A percentile compares a stretch with the other conserved stretches of the same genome.
Conservation (phyloP, 2,888 invertebrate species). For the Nipponacmea schrenckii region DNA sequence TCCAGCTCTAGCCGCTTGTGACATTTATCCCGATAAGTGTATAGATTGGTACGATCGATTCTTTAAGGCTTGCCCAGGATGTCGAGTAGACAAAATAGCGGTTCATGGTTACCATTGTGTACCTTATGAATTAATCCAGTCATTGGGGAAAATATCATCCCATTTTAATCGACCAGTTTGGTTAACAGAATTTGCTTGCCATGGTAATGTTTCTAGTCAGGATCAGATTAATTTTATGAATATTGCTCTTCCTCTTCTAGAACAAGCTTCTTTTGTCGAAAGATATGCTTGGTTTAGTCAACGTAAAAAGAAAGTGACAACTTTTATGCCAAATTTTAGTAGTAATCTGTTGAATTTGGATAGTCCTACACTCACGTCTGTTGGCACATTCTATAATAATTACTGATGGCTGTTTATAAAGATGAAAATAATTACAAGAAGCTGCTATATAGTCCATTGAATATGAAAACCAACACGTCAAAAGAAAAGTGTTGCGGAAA, state of each 20-base stretch:
- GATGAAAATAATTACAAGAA: neutral
- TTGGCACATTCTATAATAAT: constrained; percentile 37
- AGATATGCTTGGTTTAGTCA: constrained; percentile 29
- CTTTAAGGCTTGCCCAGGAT: constrained; percentile 8
- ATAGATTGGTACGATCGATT: constrained; percentile 13
- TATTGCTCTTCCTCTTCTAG: constrained; percentile 24
- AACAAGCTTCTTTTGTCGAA: constrained; percentile 26
- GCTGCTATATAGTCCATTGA: neutral
- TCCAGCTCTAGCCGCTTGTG: constrained; percentile 10
- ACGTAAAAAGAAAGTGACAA: constrained; percentile 7
- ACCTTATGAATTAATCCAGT: constrained; percentile 4
- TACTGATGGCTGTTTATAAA: neutral
- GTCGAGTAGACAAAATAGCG: constrained; percentile 11
- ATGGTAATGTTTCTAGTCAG: constrained; percentile 3
- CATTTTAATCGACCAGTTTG: constrained; percentile 25
- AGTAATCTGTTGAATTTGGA: constrained; percentile 30
- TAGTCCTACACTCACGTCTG: constrained; percentile 29
- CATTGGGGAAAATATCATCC: constrained; percentile 11
- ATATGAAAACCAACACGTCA: too few relatives aligned
- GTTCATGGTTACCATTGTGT: constrained; percentile 14
- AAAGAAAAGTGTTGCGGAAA: too few relatives aligned
- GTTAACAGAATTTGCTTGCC: constrained; percentile 32
- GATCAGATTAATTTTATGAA: constrained; percentile 22
- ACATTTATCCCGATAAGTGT: neutral
- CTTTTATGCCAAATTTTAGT: neutral